Conservation (phyloP, 2,113 vertebrate species). For the Paracanthobrama guichenoti region DNA sequence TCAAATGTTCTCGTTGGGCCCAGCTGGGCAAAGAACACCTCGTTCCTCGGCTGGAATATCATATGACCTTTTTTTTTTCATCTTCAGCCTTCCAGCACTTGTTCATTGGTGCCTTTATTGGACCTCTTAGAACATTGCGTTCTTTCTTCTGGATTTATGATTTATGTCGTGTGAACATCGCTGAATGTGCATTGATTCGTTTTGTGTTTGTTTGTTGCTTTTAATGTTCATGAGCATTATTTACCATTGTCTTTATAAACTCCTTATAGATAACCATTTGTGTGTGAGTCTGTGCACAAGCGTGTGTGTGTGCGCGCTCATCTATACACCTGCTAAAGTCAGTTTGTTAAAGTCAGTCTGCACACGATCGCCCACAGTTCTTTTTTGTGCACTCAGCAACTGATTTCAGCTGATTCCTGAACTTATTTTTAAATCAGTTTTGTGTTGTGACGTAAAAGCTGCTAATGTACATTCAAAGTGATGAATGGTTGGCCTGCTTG, state of each 20-base stretch:
- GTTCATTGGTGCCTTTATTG: neutral
- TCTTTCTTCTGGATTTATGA: neutral
- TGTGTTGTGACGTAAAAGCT: conserved; percentile 1
- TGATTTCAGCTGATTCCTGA: conserved; percentile 13
- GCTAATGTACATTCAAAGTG: conserved; percentile 17
- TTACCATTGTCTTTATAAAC: neutral
- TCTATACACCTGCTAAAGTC: neutral
- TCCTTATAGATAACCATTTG: neutral
- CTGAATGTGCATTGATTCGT: neutral
- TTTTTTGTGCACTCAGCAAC: conserved; percentile 1
- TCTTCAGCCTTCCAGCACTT: neutral
- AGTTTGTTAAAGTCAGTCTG: neutral
- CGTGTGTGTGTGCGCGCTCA: neutral
- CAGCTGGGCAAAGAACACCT: conserved; percentile 1
- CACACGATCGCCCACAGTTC: no score
- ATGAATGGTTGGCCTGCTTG: neutral
- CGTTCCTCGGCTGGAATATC: neutral
- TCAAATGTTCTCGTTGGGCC: conserved; percentile 15
- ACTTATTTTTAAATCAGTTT: conserved; percentile 26
- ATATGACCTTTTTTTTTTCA: neutral
- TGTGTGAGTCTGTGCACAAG: neutral
- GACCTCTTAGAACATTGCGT: neutral
- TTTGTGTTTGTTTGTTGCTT: neutral
- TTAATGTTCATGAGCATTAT: neutral
- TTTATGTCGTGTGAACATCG: neutral